These are phyloP conservation scores for Ostrea denselamellosa DNA, from an alignment of 1,140 invertebrate genomes.

Conservation along the genomic window DNA sequence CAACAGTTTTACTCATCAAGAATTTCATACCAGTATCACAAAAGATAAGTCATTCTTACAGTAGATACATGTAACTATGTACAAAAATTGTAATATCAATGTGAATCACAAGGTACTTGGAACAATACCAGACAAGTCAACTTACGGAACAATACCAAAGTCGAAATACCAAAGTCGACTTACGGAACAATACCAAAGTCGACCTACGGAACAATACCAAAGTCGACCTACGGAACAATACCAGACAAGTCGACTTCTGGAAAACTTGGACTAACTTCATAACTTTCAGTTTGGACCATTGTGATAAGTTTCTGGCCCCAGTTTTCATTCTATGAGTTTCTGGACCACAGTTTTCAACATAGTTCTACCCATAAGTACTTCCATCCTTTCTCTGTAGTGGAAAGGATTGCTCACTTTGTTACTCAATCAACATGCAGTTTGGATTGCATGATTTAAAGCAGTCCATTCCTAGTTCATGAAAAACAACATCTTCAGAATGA, in stretches of 20 bases:
- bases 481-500: constrained; percentile 5
- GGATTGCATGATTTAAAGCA: not conserved
- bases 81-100: constrained; percentile 5
- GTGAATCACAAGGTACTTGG: not conserved
- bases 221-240: no score
- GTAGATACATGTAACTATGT: not conserved
- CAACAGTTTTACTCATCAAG: no score
- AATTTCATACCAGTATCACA: no score
- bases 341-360: not conserved
- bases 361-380: not conserved
- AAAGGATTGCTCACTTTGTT: not conserved
- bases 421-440: not conserved
- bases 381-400: not conserved
- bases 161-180: no score
- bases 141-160: no score
- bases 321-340: no score
- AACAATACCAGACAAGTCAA: constrained; percentile 7
- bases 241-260: not conserved
- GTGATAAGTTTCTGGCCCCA: not conserved
- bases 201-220: no score
- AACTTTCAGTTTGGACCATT: not conserved
- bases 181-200: no score
- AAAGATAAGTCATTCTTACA: not conserved
- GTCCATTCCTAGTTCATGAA: not conserved
- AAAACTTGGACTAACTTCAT: not conserved